phyloP scores from a whole-genome alignment of 2,888 invertebrate genomes.

The Nomada goodeniana region DNA sequence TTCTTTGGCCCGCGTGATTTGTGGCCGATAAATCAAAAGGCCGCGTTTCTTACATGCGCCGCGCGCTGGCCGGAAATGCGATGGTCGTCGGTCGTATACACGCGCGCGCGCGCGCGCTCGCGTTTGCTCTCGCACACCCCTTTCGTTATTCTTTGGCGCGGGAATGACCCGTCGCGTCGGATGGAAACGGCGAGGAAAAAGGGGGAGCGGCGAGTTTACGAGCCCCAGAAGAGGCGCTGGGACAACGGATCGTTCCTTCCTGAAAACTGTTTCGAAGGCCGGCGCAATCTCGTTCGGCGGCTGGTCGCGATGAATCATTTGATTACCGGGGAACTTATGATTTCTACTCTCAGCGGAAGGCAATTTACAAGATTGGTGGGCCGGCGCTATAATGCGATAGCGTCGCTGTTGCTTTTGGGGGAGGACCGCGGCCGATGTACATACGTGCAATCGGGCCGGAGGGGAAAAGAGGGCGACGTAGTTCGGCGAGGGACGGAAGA shows the following conservation, averaged over 20 bases:
- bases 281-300: constrained; percentile 39
- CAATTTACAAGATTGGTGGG: constrained; percentile 77
- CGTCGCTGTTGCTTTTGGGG: constrained; percentile 60
- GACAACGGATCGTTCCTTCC: constrained; percentile 35
- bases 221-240: constrained; percentile 11
- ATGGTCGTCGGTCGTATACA: constrained; percentile 26
- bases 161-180: neutral
- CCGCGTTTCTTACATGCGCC: constrained; percentile 70
- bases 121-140: neutral
- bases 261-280: constrained; percentile 36
- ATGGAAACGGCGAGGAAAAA: neutral
- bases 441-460: constrained; percentile 21
- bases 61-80: constrained; percentile 58
- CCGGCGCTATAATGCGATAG: constrained; percentile 70
- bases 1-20: constrained; percentile 73
- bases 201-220: neutral
- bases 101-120: constrained; percentile 9
- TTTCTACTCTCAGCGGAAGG: constrained; percentile 73
- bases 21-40: constrained; percentile 75
- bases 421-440: constrained; percentile 42
- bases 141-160: constrained; percentile 23
- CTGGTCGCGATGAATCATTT: constrained; percentile 72
- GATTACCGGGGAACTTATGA: constrained; percentile 75
- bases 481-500: constrained; percentile 7
- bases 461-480: constrained; percentile 3